phyloP scores from a whole-genome alignment of 2,797 vertebrate species.

The Alfaro cultratus region DNA sequence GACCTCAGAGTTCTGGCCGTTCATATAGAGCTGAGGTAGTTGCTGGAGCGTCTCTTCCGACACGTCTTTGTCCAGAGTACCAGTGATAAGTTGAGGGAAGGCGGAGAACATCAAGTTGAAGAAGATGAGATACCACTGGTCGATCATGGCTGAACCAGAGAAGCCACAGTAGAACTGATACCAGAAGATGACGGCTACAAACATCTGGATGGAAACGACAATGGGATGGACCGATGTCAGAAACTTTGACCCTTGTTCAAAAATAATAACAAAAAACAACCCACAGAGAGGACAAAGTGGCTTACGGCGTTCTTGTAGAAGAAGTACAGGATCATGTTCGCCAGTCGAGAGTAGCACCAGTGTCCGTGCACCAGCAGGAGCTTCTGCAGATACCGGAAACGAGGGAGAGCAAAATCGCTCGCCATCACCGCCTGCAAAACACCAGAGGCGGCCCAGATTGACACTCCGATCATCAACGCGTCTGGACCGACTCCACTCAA shows the following conservation, averaged over 20 bases:
- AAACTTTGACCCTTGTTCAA: no score
- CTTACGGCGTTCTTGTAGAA: conserved; percentile 96
- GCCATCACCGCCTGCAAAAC: conserved; percentile 94
- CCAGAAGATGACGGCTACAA: conserved; percentile 97
- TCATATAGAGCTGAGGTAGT: conserved; percentile 92
- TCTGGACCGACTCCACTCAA: conserved; percentile 1
- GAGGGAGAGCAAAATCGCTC: conserved; percentile 94
- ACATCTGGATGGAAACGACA: conserved; percentile 86
- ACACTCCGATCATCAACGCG: conserved; percentile 4
- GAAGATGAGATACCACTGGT: conserved; percentile 99
- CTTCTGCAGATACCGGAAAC: conserved; percentile 93
- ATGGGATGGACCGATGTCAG: neutral
- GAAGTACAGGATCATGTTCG: conserved; percentile 98
- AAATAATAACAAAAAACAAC: no score
- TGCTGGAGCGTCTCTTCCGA: conserved; percentile 87
- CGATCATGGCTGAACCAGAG: conserved; percentile 95
- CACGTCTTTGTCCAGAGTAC: conserved; percentile 94
- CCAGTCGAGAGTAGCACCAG: conserved; percentile 96
- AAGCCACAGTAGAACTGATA: conserved; percentile 99
- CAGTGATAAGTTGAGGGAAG: conserved; percentile 96
- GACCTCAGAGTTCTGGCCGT: conserved; percentile 94
- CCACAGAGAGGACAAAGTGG: neutral
- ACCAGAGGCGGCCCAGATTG: conserved; percentile 23
- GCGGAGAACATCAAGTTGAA: conserved; percentile 99
- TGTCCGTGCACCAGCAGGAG: conserved; percentile 96